Base-by-base conservation (phyloP, 2,888 invertebrate genomes). In the Calephelis perditalis region DNA sequence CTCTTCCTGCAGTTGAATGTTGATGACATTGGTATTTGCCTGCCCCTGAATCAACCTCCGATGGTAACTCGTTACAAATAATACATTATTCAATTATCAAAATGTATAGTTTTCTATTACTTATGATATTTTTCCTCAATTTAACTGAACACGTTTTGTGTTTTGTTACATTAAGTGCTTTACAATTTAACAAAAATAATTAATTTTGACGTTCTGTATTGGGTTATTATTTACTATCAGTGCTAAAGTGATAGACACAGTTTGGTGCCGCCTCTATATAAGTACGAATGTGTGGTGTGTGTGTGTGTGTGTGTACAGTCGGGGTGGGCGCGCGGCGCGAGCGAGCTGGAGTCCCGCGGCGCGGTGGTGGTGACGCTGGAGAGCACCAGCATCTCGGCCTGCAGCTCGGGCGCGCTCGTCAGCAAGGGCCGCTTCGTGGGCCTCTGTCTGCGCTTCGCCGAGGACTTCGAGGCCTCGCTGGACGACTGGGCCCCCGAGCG, bases 401-500 rank as follows among this genome's bases (percentile, higher is more conserved):
- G 98, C 79, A 97, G 96, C 73, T 97, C 96, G 12, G 98, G 98
- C n/a, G 97, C 98, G 6, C 92, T 99, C 46, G 99, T 99, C 52
- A 97, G 97, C 76, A 97, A 97, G 78, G 99, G 95, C 0, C 94
- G 95, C 70, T 97, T 97, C 82, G 95, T 96, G 58, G 97, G 97
- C 0, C 92, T 98, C 44, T 97, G 99, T 78, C 91, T 99, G 70
- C 93, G 99, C 59, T 99, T 99, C 89, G 97, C 98, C 0, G 98
- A 99, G 74, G 99, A 99, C 84, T 98, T 99, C 86, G 98, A 99
- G 86, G 97, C 97, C 0, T 97, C 97, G 43, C 91, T 98, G 72
- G 98, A 99, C 78, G 99, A 99, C 82, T 99, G 99, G 99, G 98
- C 98, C 82, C 99, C 99, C 0, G 95, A 96, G 74, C 96, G 96